phyloP scores from a whole-genome alignment of 2,113 vertebrate species.

The Lates calcarifer region DNA sequence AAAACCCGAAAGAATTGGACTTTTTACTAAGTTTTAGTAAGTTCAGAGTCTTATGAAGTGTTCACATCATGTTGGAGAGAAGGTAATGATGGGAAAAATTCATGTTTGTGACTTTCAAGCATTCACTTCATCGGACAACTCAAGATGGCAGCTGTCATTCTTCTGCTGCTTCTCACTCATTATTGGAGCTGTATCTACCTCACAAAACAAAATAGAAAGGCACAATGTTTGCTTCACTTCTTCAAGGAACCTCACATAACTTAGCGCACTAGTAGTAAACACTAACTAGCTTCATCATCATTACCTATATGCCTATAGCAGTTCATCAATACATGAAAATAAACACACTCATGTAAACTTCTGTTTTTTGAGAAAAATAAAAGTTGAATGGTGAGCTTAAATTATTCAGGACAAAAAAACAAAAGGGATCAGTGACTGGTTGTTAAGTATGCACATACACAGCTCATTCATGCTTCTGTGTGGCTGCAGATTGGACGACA shows the following conservation, averaged over 20 bases:
- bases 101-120: not conserved
- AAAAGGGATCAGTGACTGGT: too few relatives aligned
- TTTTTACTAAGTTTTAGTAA: not conserved
- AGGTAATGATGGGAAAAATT: not conserved
- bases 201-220: not conserved
- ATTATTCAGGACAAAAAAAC: not conserved
- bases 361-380: not conserved
- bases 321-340: too few relatives aligned
- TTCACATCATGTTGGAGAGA: not conserved
- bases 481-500: too few relatives aligned
- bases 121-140: not conserved
- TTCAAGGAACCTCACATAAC: not conserved
- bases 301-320: too few relatives aligned
- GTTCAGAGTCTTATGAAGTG: not conserved
- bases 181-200: not conserved
- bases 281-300: not conserved
- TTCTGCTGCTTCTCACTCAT: not conserved
- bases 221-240: not conserved
- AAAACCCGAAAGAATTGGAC: not conserved
- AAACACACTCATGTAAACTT: too few relatives aligned
- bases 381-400: not conserved
- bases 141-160: slow-evolving; percentile 1
- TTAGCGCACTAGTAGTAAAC: too few relatives aligned
- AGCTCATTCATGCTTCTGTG: too few relatives aligned
- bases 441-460: too few relatives aligned